Conservation (phyloP, 2,888 invertebrate genomes). For the Aporophyla lueneburgensis region DNA sequence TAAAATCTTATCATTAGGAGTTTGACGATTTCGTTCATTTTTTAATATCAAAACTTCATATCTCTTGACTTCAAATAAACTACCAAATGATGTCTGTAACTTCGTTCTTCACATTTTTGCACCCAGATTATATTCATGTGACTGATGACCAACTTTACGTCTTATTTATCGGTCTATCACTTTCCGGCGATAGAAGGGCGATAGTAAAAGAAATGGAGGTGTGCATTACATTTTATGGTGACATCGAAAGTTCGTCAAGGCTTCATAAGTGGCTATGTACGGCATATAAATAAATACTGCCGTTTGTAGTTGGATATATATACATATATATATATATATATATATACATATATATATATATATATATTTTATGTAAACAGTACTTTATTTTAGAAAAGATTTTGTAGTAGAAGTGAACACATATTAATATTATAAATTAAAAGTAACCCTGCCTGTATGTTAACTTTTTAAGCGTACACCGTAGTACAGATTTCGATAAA, state of each 20-base stretch:
- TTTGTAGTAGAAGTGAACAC: not conserved
- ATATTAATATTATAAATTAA: too few relatives aligned
- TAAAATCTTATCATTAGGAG: not conserved
- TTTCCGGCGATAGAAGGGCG: slow-evolving; percentile 30
- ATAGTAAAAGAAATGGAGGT: slow-evolving; percentile 50
- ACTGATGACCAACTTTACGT: slow-evolving; percentile 37
- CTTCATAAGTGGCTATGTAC: slow-evolving; percentile 16
- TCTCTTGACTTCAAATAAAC: slow-evolving; percentile 8
- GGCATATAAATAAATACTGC: slow-evolving; percentile 11
- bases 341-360: too few relatives aligned
- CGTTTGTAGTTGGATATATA: not conserved
- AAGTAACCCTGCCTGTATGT: too few relatives aligned
- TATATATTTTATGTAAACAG: too few relatives aligned
- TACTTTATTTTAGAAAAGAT: not conserved
- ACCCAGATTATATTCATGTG: slow-evolving; percentile 25
- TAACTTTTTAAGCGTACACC: too few relatives aligned
- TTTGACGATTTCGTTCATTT: not conserved
- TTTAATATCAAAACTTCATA: not conserved
- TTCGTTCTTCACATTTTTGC: slow-evolving; percentile 1
- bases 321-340: too few relatives aligned
- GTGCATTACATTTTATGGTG: slow-evolving; percentile 59
- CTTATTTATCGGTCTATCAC: slow-evolving; percentile 41
- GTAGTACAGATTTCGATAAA: too few relatives aligned
- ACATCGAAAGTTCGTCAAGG: slow-evolving; percentile 52
- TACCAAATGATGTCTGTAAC: slow-evolving; percentile 5